These are phyloP conservation scores for Indicator maculatus DNA, from an alignment of 2,113 vertebrate genomes.

Conservation along the genomic window DNA sequence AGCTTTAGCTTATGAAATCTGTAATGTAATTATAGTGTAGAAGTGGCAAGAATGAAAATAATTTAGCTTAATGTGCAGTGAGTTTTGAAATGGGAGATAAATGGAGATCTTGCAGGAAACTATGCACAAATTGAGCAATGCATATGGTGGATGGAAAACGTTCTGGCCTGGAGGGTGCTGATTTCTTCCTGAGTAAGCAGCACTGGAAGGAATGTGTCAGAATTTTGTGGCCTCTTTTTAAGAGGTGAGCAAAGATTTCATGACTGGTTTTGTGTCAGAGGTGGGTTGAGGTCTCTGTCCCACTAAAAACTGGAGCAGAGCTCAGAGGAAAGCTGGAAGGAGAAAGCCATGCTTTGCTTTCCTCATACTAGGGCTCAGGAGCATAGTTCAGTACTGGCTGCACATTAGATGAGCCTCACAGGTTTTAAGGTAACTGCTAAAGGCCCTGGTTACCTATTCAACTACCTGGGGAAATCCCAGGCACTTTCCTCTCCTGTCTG, in stretches of 20 bases:
- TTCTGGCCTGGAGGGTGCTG: neutral
- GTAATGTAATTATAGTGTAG: constrained; percentile 33
- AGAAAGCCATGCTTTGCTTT: neutral
- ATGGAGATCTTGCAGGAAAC: neutral
- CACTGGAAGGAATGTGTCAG: neutral
- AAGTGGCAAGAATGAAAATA: neutral
- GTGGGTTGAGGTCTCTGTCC: neutral
- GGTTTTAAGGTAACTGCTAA: neutral
- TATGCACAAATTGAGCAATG: neutral
- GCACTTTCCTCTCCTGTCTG: neutral
- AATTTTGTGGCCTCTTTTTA: neutral
- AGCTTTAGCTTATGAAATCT: neutral
- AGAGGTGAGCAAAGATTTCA: neutral
- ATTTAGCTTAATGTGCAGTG: neutral
- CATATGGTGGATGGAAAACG: neutral
- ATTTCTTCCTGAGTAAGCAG: neutral
- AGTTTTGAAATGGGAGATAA: constrained; percentile 19
- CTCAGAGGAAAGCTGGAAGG: neutral
- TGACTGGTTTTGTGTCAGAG: neutral
- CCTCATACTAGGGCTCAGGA: neutral
- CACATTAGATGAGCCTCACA: neutral
- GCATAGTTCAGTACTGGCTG: neutral
- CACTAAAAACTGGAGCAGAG: neutral
- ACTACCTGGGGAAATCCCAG: neutral
- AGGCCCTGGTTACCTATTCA: neutral